Evolutionary conservation across 2,113 vertebrate species (phyloP).

Genomic region (Phodopus roborovskii): DNA sequence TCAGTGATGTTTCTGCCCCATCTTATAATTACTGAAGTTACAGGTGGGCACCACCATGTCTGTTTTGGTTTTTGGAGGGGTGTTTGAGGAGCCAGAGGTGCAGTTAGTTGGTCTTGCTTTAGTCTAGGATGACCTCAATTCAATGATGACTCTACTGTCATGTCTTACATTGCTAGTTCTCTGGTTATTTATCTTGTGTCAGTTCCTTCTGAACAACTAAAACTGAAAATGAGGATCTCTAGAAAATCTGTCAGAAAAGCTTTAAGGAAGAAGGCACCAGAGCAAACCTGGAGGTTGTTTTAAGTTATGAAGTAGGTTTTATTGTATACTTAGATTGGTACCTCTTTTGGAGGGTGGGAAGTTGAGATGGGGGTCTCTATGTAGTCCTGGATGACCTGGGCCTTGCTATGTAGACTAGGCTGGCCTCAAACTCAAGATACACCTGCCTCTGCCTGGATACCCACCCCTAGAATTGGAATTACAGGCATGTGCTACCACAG

Average conservation of each 20-base stretch:
- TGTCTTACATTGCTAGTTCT: background rate
- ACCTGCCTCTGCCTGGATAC: background rate
- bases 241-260: background rate
- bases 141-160: background rate
- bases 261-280: background rate
- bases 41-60: background rate
- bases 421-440: background rate
- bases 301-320: background rate
- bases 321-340: background rate
- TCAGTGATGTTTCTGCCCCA: background rate
- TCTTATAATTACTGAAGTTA: background rate
- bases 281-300: background rate
- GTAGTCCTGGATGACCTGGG: background rate
- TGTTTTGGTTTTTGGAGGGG: background rate
- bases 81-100: background rate
- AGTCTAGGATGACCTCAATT: background rate
- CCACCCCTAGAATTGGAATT: background rate
- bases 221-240: background rate
- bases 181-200: background rate
- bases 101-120: background rate
- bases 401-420: background rate
- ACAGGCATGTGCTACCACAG: background rate
- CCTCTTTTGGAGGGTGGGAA: background rate
- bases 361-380: background rate
- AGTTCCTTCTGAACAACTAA: background rate